Conservation (phyloP, 2,888 invertebrate genomes). For the Patella caerulea region DNA sequence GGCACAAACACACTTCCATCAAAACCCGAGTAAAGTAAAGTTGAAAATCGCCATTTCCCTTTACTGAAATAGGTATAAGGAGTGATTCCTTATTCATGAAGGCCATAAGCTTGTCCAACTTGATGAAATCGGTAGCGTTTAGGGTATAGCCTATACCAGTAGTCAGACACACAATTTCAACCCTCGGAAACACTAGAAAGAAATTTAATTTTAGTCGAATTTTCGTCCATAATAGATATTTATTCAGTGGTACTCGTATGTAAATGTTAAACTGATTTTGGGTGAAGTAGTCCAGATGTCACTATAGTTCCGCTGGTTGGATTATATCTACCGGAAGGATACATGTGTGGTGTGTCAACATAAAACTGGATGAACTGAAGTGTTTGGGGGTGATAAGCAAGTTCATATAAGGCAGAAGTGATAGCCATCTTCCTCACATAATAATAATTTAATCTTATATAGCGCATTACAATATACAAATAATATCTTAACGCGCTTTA, state of each 20-base stretch:
- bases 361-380: background rate
- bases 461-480: too few relatives aligned
- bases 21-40: too few relatives aligned
- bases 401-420: background rate
- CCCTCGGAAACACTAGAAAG: background rate
- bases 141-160: background rate
- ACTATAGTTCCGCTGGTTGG: background rate
- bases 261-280: background rate
- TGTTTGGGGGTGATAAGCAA: conserved; percentile 1
- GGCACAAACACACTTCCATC: too few relatives aligned
- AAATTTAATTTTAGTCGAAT: background rate
- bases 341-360: conserved; percentile 3
- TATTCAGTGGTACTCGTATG: background rate
- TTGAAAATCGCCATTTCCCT: too few relatives aligned
- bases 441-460: too few relatives aligned
- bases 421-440: background rate
- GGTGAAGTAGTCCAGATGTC: background rate
- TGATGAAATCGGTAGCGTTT: background rate
- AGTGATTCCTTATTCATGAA: background rate
- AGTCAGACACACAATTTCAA: background rate
- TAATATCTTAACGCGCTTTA: too few relatives aligned
- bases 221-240: background rate
- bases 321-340: background rate
- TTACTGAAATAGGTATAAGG: background rate
- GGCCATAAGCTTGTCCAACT: background rate